These are phyloP conservation scores for Hydroisotoma schaefferi DNA, from an alignment of 2,888 invertebrate genomes.

Conservation along the genomic window DNA sequence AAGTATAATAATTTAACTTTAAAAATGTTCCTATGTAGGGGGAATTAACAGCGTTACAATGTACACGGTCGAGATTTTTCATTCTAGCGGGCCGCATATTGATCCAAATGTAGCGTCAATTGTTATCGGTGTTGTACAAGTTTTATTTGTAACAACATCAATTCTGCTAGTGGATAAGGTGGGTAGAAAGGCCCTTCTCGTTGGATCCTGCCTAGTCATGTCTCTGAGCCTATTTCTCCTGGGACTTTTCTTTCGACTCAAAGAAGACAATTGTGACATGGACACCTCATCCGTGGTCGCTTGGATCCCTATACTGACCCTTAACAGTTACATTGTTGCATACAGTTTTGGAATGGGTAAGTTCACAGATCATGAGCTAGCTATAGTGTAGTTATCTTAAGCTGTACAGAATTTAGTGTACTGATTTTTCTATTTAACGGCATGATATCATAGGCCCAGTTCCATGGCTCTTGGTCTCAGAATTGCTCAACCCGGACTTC, in stretches of 20 bases:
- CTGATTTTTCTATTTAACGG: conserved; percentile 75
- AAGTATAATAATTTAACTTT: not conserved
- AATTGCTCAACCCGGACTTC: conserved; percentile 69
- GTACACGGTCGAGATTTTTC: conserved; percentile 69
- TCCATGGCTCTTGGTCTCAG: conserved; percentile 66
- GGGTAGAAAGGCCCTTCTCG: conserved; percentile 72
- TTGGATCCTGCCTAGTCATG: conserved; percentile 72
- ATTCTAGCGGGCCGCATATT: conserved; percentile 62
- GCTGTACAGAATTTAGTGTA: conserved; percentile 58
- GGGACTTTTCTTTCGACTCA: conserved; percentile 68
- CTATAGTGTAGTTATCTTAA: too few species aligned
- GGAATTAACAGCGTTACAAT: conserved; percentile 61
- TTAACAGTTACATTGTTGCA: conserved; percentile 64
- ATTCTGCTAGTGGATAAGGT: conserved; percentile 71
- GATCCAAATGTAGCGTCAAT: conserved; percentile 59
- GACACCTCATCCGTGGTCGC: conserved; percentile 25
- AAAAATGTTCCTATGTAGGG: not conserved
- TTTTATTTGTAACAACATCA: conserved; percentile 55
- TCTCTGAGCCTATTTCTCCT: conserved; percentile 65
- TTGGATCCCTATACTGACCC: conserved; percentile 68
- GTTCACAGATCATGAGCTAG: conserved; percentile 69
- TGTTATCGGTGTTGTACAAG: conserved; percentile 59
- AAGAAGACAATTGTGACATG: conserved; percentile 9
- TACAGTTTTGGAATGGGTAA: conserved; percentile 60
- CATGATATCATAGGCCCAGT: conserved; percentile 76